Evolutionary conservation across 2,888 invertebrate genomes (phyloP).

Genomic region (Andrena hattorfiana): DNA sequence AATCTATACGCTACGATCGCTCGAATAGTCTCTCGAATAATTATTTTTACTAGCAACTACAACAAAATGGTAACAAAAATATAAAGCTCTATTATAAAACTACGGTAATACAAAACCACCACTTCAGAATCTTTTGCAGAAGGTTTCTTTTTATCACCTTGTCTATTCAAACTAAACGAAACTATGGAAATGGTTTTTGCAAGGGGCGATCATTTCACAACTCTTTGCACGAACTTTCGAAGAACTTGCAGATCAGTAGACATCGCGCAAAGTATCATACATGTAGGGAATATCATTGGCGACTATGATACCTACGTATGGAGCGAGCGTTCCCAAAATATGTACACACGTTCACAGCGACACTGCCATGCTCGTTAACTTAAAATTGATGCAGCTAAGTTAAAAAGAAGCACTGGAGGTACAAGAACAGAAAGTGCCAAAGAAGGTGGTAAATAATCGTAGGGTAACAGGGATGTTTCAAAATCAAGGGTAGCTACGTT

Average conservation of each 20-base stretch:
- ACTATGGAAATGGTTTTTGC: too few relatives aligned
- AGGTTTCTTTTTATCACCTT: too few relatives aligned
- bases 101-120: too few relatives aligned
- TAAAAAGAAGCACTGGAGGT: constrained; percentile 63
- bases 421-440: constrained; percentile 36
- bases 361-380: constrained; percentile 40
- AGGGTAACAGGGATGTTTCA: constrained; percentile 8
- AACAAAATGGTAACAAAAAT: too few relatives aligned
- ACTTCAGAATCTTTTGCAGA: too few relatives aligned
- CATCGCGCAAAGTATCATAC: not conserved
- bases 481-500: constrained; percentile 29
- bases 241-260: not conserved
- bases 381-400: constrained; percentile 42
- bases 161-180: too few relatives aligned
- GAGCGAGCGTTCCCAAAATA: not conserved
- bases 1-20: too few relatives aligned
- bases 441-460: constrained; percentile 32
- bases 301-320: not conserved
- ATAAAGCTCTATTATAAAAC: too few relatives aligned
- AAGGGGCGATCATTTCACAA: too few relatives aligned
- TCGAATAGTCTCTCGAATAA: too few relatives aligned
- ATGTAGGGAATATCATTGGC: not conserved
- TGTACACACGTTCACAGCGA: constrained; percentile 18
- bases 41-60: too few relatives aligned
- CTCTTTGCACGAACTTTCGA: constrained; percentile 3